Evolutionary conservation across 2,113 vertebrate species (phyloP).

Genomic region (Atlantisia rogersi): DNA sequence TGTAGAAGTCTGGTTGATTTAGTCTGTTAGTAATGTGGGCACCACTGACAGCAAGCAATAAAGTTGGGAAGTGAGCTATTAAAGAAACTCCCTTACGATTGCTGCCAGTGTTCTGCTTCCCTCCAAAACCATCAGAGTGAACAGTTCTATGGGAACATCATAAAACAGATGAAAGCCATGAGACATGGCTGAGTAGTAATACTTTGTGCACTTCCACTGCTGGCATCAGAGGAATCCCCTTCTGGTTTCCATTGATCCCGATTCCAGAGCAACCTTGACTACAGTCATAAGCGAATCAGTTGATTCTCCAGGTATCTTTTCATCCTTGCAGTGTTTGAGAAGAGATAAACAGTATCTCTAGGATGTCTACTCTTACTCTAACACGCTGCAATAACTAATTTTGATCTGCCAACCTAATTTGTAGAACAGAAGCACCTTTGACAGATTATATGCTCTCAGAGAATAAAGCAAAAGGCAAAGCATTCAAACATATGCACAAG

Average conservation of each 20-base stretch:
- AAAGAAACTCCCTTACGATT: accelerated
- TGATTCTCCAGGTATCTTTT: not conserved
- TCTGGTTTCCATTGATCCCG: not conserved
- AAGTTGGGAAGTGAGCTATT: accelerated
- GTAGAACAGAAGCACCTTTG: not conserved
- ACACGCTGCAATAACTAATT: not conserved
- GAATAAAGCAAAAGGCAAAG: not conserved
- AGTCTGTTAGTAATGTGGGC: not conserved
- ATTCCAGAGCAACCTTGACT: not conserved
- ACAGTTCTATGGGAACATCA: not conserved
- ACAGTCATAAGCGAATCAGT: not conserved
- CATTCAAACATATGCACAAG: accelerated
- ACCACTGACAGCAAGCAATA: not conserved
- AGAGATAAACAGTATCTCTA: not conserved
- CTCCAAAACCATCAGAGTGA: not conserved
- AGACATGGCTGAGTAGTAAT: not conserved
- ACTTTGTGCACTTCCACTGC: accelerated
- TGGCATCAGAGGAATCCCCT: not conserved
- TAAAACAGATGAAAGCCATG: not conserved
- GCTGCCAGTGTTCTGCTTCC: not conserved
- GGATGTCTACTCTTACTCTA: not conserved
- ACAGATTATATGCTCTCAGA: not conserved
- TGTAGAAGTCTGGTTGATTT: not conserved
- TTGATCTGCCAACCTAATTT: not conserved
- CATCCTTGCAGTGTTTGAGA: not conserved